Percentiles rank a stretch among this genome's conserved stretches.
These are phyloP conservation scores for Planiliza haematocheilus DNA, from an alignment of 2,113 vertebrate species.

Conservation along the genomic window DNA sequence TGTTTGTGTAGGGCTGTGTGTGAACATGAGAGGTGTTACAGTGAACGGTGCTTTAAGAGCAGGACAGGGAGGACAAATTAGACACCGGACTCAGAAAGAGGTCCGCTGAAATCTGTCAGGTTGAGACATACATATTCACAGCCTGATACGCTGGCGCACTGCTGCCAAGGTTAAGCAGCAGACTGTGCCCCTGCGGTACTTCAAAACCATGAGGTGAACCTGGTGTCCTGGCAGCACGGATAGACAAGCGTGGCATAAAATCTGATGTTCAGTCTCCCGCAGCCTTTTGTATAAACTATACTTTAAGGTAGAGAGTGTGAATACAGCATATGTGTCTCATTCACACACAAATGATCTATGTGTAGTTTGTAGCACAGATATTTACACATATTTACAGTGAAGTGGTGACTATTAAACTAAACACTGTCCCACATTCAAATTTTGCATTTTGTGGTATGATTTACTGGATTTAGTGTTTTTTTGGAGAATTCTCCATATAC, in stretches of 20 bases:
- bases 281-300: too few species aligned
- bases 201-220: slow-evolving; percentile 1
- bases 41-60: slow-evolving; percentile 30
- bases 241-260: neutral
- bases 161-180: slow-evolving; percentile 32
- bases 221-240: neutral
- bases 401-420: too few species aligned
- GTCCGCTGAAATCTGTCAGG: slow-evolving; percentile 33
- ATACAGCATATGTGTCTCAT: too few species aligned
- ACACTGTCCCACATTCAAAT: too few species aligned
- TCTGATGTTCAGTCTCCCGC: too few species aligned
- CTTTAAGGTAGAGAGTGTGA: too few species aligned
- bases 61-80: slow-evolving; percentile 24
- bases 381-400: too few species aligned
- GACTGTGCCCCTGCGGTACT: slow-evolving; percentile 1
- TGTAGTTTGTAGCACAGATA: too few species aligned
- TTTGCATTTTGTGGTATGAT: too few species aligned
- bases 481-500: too few species aligned
- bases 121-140: slow-evolving; percentile 7
- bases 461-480: too few species aligned
- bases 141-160: neutral
- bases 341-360: too few species aligned
- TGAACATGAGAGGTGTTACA: slow-evolving; percentile 22
- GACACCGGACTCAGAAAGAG: slow-evolving; percentile 23
- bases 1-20: slow-evolving; percentile 26